Base-by-base conservation (phyloP, 2,888 invertebrate genomes). In the Synergus gifuensis region DNA sequence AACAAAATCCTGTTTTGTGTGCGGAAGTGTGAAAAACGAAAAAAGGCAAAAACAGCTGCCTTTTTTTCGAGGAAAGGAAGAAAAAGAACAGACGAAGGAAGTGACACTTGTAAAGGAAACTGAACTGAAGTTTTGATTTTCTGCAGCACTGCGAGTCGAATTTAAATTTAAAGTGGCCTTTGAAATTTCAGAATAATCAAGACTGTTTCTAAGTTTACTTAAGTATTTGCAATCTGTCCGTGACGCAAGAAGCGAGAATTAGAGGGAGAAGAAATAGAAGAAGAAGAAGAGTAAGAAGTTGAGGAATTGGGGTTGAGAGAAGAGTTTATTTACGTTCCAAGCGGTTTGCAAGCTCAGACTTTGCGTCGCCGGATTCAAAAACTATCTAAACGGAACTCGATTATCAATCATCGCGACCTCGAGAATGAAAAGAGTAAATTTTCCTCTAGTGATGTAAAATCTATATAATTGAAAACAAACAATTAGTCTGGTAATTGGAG, bases 161-260 rank as follows among this genome's bases (percentile, higher is more conserved):
- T 58, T 58, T 11, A 58, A 58, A 8, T 18, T 14, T 54, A 28
- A 44, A 73, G 69, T 49, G 49, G 69, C 16, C 69, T 73, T 73
- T 73, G 36, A 69, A 69, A 69, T 69, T 69, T 46, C 49, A 69
- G 73, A 73, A 54, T 73, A 73, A 73, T 73, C 54, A 49, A 69
- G 54, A 40, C 54, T 73, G 54, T 73, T 73, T 73, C 73, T 36
- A 73, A 73, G 73, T 73, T 73, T 73, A 73, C 73, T 73, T n/a
- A 58, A 73, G 73, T 54, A 73, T 73, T 73, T 54, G 73, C 73
- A 58, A 54, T 73, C 54, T 54, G 36, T 54, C 36, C 49, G 73
- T 73, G 73, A 73, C 73, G 73, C 73, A 73, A 73, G 40, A 9
- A 22, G 28, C 46, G 16, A 36, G 69, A 69, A 49, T 69, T 69